These are phyloP conservation scores for Taenioides sp. DNA, from an alignment of 2,797 vertebrate species.

Conservation along the genomic window DNA sequence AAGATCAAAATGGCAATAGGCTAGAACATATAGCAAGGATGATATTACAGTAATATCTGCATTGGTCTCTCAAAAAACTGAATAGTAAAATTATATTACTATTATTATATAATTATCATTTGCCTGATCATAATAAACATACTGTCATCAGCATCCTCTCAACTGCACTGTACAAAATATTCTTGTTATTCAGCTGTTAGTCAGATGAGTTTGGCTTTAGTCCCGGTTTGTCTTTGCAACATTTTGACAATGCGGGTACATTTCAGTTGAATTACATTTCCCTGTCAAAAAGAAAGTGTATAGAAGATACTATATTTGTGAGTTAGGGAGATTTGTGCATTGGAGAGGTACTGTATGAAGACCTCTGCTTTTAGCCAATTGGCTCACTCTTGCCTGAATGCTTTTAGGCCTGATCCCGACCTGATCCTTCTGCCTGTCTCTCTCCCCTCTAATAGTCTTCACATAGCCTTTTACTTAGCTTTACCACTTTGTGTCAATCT, in stretches of 20 bases:
- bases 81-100: background rate
- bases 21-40: background rate
- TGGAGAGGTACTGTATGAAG: slow-evolving; percentile 42
- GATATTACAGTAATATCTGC: background rate
- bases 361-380: slow-evolving; percentile 67
- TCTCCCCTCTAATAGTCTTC: slow-evolving; percentile 29
- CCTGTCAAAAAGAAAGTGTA: background rate
- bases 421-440: slow-evolving; percentile 28
- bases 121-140: background rate
- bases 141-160: background rate
- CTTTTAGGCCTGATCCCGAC: slow-evolving; percentile 72
- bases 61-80: background rate
- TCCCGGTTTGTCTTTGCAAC: background rate
- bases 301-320: slow-evolving; percentile 34
- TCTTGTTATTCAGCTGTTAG: background rate
- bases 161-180: background rate
- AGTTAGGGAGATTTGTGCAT: slow-evolving; percentile 47
- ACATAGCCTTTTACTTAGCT: slow-evolving; percentile 51
- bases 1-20: slow-evolving; percentile 1
- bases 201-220: background rate
- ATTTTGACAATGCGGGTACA: background rate
- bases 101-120: too few species aligned
- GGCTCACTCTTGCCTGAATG: slow-evolving; percentile 46
- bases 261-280: background rate
- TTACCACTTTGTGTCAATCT: slow-evolving; percentile 51